Conservation (phyloP, 2,797 vertebrate genomes). For the Sorex maritimensis region DNA sequence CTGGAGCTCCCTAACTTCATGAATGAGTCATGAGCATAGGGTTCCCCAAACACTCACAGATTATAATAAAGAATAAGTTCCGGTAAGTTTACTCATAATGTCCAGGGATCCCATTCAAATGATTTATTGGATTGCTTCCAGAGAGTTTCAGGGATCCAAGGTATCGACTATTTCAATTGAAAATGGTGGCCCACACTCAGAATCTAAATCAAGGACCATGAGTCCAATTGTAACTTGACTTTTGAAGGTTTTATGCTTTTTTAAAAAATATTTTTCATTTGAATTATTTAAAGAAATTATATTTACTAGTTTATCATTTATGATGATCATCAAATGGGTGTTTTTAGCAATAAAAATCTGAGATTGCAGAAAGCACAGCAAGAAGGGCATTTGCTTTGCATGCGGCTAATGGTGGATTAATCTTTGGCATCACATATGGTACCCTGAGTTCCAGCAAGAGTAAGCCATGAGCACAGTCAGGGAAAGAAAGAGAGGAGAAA, state of each 20-base stretch:
- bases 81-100: background rate
- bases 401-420: too few species aligned
- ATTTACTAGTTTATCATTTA: background rate
- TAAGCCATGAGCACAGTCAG: too few species aligned
- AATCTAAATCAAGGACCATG: background rate
- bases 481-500: too few species aligned
- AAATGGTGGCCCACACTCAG: rapidly evolving
- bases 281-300: background rate
- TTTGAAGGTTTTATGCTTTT: background rate
- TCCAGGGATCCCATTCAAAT: background rate
- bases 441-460: too few species aligned
- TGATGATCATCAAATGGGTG: background rate
- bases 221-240: background rate
- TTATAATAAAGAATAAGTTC: background rate
- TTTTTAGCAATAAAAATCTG: constrained; percentile 17
- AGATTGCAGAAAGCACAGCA: too few species aligned
- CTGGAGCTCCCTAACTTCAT: background rate
- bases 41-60: background rate
- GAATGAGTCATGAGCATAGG: too few species aligned
- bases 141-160: background rate
- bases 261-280: background rate
- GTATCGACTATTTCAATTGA: background rate
- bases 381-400: too few species aligned
- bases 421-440: too few species aligned
- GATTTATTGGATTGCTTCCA: background rate